Base-by-base conservation (phyloP, 2,888 invertebrate species). In the Allacma fusca region DNA sequence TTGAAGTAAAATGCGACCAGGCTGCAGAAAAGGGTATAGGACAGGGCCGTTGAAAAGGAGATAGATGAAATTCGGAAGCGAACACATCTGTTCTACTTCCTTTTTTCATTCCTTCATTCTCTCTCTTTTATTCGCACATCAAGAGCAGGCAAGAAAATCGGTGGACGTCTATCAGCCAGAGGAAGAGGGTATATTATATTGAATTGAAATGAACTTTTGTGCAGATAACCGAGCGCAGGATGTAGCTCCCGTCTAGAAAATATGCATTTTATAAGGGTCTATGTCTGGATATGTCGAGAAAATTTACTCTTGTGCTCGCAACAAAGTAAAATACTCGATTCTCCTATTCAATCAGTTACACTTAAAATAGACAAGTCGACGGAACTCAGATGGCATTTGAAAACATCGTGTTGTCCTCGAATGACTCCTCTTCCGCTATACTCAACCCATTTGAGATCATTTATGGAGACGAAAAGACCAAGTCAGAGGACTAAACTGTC, bases 71-170 rank as follows among this genome's bases (percentile, higher is more conserved):
- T 50, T 50, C 50, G 50, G 50, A 50, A 50, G 50, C 16, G 50
- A 50, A 50, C 50, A 50, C 50, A 50, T 50, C 50, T 50, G 50
- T 50, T 50, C 50, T 50, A 50, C 16, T 50, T 50, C 50, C 50
- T 50, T n/a, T 16, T 50, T 50, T 50, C 50, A 50, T 50, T 50
- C 50, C 50, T 50, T 50, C 50, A 50, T 50, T 50, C 50, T 19
- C 50, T 50, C 50, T 19, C 50, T 50, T 50, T 50, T 50, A 50
- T 50, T 50, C 50, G 34, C 9, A 34, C 2, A n/a, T 2, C 9
- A 16, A 50, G 50, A 50, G 16, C 9, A 50, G 19, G 50, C 50
- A 5, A 50, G 50, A n/a, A 50, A 50, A 50, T 50, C 50, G 16
- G 50, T 50, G 16, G 16, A 50, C 50, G 50, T 50, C 50, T 50